Base-by-base conservation (phyloP, 1,140 invertebrate genomes). In the Caenorhabditis elegans region DNA sequence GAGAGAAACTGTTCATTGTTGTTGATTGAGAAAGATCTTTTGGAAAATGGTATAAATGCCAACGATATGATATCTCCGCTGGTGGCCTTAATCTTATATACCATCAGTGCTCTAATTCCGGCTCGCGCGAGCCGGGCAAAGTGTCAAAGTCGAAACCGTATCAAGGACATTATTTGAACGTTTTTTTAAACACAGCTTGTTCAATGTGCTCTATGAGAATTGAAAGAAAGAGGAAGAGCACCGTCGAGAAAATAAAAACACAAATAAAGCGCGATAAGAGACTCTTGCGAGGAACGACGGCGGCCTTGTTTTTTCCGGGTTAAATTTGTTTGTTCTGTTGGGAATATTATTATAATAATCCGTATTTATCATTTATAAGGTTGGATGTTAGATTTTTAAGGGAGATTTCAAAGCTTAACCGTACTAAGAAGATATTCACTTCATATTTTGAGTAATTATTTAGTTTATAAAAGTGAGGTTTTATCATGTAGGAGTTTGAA, bases 251-350 rank as follows among this genome's bases (percentile, higher is more conserved):
- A 5, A 24, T 43, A 28, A 60, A 70, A 70, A 70, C 60, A 70
- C 60, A 70, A 70, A 70, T 39, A 70, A 70, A 70, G 19, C 34
- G 34, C 60, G 60, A 70, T 70, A 70, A 70, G 60, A 70, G 60
- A 70, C 60, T 70, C 60, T 70, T 70, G 55, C 55, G 55, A 60
- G 3, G 55, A 60, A n/a, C 3, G 10, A 0, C 43, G 34, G n/a
- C 43, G 60, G 34, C 34, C 34, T 43, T 70, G 34, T 70, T 39
- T 70, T 70, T 39, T 70, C 22, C 60, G 24, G 34, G 60, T 26
- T 60, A 31, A 70, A 22, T 70, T 43, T 70, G 26, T 70, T 70
- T 70, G 60, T 70, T 70, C 43, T 70, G 26, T 39, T 39, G 6
- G n/a, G n/a, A 22, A 28, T 4, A 43, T 17, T 24, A 19, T 0